Conservation (phyloP, 2,113 vertebrate species). For the Pandion haliaetus region DNA sequence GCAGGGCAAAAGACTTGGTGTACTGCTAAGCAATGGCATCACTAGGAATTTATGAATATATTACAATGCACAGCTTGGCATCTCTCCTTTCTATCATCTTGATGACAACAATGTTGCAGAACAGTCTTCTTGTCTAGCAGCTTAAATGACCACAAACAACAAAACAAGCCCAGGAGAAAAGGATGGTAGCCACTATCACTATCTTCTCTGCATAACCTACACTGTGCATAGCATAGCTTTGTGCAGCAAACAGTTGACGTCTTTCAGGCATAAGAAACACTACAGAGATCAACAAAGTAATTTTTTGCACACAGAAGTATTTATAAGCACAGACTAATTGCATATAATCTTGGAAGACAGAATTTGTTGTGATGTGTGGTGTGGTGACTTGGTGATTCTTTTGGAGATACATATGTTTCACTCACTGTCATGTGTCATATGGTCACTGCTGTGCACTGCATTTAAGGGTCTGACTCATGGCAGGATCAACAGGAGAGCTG, state of each 20-base stretch:
- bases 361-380: background rate
- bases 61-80: background rate
- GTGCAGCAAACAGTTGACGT: background rate
- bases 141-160: background rate
- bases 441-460: background rate
- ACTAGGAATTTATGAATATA: background rate
- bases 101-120: background rate
- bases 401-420: background rate
- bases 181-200: background rate
- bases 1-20: background rate
- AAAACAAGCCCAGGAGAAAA: background rate
- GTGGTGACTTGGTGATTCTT: background rate
- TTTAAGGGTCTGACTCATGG: background rate
- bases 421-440: background rate
- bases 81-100: background rate
- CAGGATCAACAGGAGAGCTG: background rate
- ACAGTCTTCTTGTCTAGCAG: background rate
- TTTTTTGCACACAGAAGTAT: background rate
- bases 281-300: background rate
- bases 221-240: background rate
- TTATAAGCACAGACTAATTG: background rate
- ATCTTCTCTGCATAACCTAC: background rate
- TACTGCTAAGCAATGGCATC: background rate
- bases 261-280: background rate
- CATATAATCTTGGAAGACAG: background rate